Evolutionary conservation across 2,888 invertebrate species (phyloP), one percentile per base, ranked within the genome.

Genomic region (Epirrita christyi): DNA sequence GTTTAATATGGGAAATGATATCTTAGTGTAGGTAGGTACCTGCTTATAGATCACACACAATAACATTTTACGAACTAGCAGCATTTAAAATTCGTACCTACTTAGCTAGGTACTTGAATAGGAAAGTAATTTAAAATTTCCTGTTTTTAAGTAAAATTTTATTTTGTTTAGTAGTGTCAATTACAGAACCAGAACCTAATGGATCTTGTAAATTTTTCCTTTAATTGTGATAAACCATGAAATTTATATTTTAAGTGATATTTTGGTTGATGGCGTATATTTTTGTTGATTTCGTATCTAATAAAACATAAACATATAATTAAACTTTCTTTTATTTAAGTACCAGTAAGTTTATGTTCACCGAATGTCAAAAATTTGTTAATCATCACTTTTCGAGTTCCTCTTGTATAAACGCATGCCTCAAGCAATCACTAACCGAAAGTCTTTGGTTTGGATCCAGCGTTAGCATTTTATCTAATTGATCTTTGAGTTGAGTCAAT

Each of bases 361-460:
- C 45, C 36, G 64, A 44, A 56, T 58, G 37, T 61, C 62, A 59
- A 60, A 64, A 56, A 32, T 63, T 38, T 34, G 32, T 11, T 48
- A 66, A 48, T 45, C 52, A 61, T 77, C 63, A 79, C 66, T 81
- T 84, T 55, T 70, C 67, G 42, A 85, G 63, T 55, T 76, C 75
- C 60, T 85, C 85, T 70, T 80, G 81, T 80, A 99, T 97, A 88
- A 99, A 99, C 13, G 97, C 96, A 93, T 99, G 98, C 60, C 95
- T 96, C 61, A 99, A 92, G 43, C 98, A 98, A 79, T 98, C 97
- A 78, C 96, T 96, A 66, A 98, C 94, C 43, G 97, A 95, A 73
- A 97, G 93, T 75, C 99, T 94, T 88, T 98, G 98, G 64, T 95
- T 95, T 9, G 97, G 95, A 91, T 99, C 99, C 67, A 98, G 90